Base-by-base conservation (phyloP, 2,888 invertebrate genomes). In the Epirrhoe tristata region DNA sequence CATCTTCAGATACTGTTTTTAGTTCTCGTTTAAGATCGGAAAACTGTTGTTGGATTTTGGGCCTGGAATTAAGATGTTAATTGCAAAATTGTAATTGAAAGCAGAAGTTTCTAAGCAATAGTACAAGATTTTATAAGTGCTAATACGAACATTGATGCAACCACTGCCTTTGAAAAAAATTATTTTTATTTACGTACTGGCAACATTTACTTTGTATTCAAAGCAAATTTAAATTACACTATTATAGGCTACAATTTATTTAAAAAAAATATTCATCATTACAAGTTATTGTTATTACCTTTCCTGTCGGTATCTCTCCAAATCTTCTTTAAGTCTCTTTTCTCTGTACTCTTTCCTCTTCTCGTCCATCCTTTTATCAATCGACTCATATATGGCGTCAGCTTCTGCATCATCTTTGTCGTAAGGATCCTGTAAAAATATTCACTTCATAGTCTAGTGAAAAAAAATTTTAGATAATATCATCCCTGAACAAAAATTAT, bases 401-500 rank as follows among this genome's bases (percentile, higher is more conserved):
- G 99, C 99, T 93, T 99, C 99, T 78, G 99, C 99, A 88, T 99
- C 99, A 88, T 99, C 99, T 94, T 99, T 99, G 85, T 99, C 99
- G 86, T 99, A 99, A 0, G 99, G 99, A 95, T 99, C 99, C 94
- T 95, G 70, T 6, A 58, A 65, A 60, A 39, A 48, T 32, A 14
- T n/a, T 43, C 7, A 52, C 14, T 14, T 5, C n/a, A 5, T 14
- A 16, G 5, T 48, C 16, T 24, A 24, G 24, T 24, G n/a, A n/a
- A 24, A 24, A 24, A 24, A 48, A 5, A 58, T 5, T 39, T 8
- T n/a, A 43, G 34, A 7, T 7, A 34, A 0, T 34, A 34, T 34
- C 34, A 0, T 7, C 0, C 6, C 5, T 7, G 5, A 4, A 34
- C 7, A 7, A 34, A 7, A 6, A 34, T 7, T 34, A 34, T 4